Evolutionary conservation across 2,113 vertebrate species (phyloP).

Genomic region (Epinephelus moara): DNA sequence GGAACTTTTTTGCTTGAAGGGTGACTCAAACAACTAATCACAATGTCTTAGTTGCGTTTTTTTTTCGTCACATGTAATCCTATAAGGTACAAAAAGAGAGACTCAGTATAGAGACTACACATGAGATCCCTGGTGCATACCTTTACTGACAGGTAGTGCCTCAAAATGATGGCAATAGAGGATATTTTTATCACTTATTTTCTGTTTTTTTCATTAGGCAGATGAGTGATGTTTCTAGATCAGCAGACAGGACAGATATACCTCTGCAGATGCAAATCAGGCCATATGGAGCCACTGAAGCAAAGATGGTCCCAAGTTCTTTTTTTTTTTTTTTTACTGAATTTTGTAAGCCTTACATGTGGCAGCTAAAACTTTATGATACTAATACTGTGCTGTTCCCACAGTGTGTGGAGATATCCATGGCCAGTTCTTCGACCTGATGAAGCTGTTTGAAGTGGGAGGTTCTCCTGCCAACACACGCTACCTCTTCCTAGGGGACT

Average conservation of each 20-base stretch:
- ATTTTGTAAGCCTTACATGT: conserved; percentile 10
- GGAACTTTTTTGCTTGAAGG: neutral
- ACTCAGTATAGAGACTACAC: neutral
- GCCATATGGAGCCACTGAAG: conserved; percentile 54
- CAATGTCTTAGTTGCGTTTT: neutral
- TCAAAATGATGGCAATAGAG: neutral
- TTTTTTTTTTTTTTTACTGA: conserved; percentile 1
- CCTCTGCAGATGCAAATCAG: conserved; percentile 57
- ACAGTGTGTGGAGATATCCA: conserved; percentile 88
- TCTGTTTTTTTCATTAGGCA: neutral
- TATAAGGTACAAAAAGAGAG: no score
- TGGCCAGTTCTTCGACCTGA: conserved; percentile 89
- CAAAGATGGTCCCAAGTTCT: neutral
- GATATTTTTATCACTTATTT: neutral
- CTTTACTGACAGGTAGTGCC: neutral
- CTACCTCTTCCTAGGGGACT: conserved; percentile 89
- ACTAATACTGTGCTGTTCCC: conserved; percentile 17
- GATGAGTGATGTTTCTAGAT: conserved; percentile 47
- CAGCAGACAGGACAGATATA: conserved; percentile 39
- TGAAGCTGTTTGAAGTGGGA: conserved; percentile 89
- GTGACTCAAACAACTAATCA: neutral
- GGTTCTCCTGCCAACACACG: conserved; percentile 88
- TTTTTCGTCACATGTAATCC: no score
- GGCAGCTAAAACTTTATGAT: conserved; percentile 5
- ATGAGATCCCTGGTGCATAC: neutral